These are phyloP conservation scores for Eulemur rufifrons DNA, from an alignment of 2,113 vertebrate genomes.

Conservation along the genomic window DNA sequence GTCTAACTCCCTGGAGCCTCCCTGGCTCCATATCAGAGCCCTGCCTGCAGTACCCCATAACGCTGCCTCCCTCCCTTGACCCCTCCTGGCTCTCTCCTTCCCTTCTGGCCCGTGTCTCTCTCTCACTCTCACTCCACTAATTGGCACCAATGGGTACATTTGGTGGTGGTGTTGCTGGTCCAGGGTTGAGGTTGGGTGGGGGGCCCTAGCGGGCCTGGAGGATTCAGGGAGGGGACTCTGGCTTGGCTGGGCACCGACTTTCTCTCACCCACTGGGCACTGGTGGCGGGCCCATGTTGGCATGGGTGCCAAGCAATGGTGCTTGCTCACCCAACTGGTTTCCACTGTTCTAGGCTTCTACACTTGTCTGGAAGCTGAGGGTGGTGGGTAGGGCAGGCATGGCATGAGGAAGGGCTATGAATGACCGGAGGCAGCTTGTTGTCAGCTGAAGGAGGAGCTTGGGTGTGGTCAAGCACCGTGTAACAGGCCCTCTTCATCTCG, in stretches of 20 bases:
- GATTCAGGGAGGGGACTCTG: constrained; percentile 48
- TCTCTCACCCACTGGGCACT: constrained; percentile 68
- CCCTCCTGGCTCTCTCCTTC: constrained; percentile 54
- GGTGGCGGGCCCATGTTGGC: constrained; percentile 67
- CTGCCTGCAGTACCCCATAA: constrained; percentile 68
- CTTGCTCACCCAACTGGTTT: constrained; percentile 50
- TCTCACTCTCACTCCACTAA: constrained; percentile 73
- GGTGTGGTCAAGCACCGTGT: neutral
- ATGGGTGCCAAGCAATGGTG: neutral
- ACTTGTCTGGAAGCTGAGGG: constrained; percentile 28
- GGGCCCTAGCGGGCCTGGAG: neutral
- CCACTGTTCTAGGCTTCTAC: constrained; percentile 60
- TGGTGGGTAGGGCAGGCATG: neutral
- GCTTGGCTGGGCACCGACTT: constrained; percentile 80
- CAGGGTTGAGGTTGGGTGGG: neutral
- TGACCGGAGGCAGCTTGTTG: neutral
- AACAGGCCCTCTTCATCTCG: accelerated
- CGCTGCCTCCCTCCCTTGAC: constrained; percentile 26
- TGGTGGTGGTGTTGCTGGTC: constrained; percentile 68
- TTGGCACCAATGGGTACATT: constrained; percentile 68
- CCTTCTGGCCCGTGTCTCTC: constrained; percentile 62
- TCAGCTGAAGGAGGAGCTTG: constrained; percentile 40
- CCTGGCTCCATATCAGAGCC: constrained; percentile 68
- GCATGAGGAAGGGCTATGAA: neutral
- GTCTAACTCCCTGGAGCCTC: constrained; percentile 70